Evolutionary conservation across 2,888 invertebrate genomes (phyloP).

Genomic region (Diarsia rubi): DNA sequence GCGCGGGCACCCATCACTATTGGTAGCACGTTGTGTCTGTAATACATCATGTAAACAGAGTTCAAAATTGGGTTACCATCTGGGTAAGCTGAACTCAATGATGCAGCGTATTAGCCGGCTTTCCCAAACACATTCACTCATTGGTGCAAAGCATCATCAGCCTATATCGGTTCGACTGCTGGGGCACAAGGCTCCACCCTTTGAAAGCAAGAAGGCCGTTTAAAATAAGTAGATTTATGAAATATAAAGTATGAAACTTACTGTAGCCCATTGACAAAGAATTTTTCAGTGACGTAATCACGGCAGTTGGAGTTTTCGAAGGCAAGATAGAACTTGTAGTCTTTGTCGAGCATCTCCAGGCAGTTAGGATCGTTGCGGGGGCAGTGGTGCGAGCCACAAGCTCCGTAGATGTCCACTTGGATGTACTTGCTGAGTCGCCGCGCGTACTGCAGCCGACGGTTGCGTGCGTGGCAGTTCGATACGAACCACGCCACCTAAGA

Average conservation of each 20-base stretch:
- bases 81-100: not conserved
- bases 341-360: conserved; percentile 96
- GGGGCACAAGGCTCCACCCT: not conserved
- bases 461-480: conserved; percentile 98
- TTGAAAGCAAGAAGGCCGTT: not conserved
- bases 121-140: not conserved
- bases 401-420: conserved; percentile 97
- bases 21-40: conserved; percentile 94
- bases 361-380: conserved; percentile 96
- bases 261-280: conserved; percentile 98
- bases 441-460: conserved; percentile 97
- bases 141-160: not conserved
- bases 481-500: conserved; percentile 98
- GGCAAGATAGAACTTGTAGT: conserved; percentile 99
- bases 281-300: conserved; percentile 99
- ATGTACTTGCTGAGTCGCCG: conserved; percentile 96
- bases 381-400: conserved; percentile 96
- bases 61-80: not conserved
- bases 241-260: conserved; percentile 83
- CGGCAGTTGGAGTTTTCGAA: conserved; percentile 99
- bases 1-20: conserved; percentile 99
- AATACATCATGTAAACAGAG: not conserved
- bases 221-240: not conserved
- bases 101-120: not conserved
- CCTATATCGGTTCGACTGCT: not conserved